Evolutionary conservation across 2,113 vertebrate species (phyloP).

Genomic region (Nematolebias whitei): DNA sequence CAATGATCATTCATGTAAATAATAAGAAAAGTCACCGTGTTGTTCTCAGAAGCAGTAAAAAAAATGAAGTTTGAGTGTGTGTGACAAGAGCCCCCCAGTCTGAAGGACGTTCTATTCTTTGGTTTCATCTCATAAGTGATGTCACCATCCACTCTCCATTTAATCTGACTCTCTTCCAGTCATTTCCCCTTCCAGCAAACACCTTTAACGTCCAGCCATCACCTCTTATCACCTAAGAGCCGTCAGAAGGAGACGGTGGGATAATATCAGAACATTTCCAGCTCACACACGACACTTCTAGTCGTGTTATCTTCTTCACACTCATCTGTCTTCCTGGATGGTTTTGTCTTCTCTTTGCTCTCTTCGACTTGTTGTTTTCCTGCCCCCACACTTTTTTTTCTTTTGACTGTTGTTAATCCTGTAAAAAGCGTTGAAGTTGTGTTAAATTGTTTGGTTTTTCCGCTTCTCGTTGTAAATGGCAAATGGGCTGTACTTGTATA

Average conservation of each 20-base stretch:
- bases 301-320: constrained; percentile 42
- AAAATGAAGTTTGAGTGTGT: constrained; percentile 1
- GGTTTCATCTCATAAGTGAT: constrained; percentile 72
- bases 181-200: constrained; percentile 33
- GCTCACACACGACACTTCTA: constrained; percentile 48
- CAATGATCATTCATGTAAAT: not conserved
- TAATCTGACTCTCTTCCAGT: constrained; percentile 43
- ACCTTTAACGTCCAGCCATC: constrained; percentile 44
- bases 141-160: constrained; percentile 56
- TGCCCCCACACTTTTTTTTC: not conserved
- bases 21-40: not conserved
- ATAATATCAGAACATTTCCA: constrained; percentile 59
- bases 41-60: constrained; percentile 8
- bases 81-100: constrained; percentile 23
- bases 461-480: constrained; percentile 69
- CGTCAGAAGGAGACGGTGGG: constrained; percentile 49
- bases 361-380: not conserved
- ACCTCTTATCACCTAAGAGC: constrained; percentile 53
- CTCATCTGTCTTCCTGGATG: constrained; percentile 42
- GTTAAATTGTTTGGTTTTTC: constrained; percentile 43
- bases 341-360: constrained; percentile 23
- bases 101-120: constrained; percentile 64
- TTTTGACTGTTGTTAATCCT: constrained; percentile 11
- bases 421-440: constrained; percentile 24
- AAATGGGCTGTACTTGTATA: too few species aligned